These are phyloP conservation scores for Saturnia japonica DNA, from an alignment of 2,888 invertebrate species.

Conservation along the genomic window DNA sequence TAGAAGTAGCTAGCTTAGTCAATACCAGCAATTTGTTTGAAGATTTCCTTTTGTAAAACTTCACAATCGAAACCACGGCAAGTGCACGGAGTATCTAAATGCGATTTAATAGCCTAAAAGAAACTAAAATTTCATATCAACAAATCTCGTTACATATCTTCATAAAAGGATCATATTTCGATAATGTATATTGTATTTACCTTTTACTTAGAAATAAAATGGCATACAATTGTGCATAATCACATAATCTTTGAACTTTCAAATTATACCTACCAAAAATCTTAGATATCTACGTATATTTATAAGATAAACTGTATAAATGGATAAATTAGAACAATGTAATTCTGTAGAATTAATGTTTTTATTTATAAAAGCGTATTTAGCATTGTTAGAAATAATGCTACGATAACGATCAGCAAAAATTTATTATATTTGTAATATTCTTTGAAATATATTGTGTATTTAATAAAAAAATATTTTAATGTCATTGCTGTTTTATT, in stretches of 20 bases:
- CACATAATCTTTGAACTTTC: slow-evolving; percentile 16
- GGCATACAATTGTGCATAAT: slow-evolving; percentile 20
- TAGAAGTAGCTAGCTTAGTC: neutral
- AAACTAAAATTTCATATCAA: neutral
- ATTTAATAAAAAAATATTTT: slow-evolving; percentile 79
- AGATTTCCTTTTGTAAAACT: neutral
- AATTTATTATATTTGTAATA: slow-evolving; percentile 80
- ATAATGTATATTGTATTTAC: neutral
- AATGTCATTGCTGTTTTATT: slow-evolving; percentile 67
- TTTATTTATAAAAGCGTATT: slow-evolving; percentile 54
- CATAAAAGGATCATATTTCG: neutral
- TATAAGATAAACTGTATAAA: slow-evolving; percentile 23
- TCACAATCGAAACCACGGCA: too few relatives aligned
- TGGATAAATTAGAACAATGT: slow-evolving; percentile 39
- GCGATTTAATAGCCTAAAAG: neutral
- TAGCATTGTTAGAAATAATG: slow-evolving; percentile 64
- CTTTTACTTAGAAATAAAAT: neutral
- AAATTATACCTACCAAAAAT: slow-evolving; percentile 15
- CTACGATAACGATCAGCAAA: slow-evolving; percentile 66
- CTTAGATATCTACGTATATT: slow-evolving; percentile 14
- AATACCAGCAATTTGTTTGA: neutral
- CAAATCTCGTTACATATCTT: slow-evolving; percentile 19
- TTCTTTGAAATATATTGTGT: slow-evolving; percentile 81
- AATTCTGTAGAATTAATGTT: slow-evolving; percentile 50
- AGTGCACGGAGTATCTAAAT: too few relatives aligned